A percentile compares a stretch with the other conserved stretches of the same genome.
phyloP scores from a whole-genome alignment of 2,113 vertebrate species.

The Xerus inauris region DNA sequence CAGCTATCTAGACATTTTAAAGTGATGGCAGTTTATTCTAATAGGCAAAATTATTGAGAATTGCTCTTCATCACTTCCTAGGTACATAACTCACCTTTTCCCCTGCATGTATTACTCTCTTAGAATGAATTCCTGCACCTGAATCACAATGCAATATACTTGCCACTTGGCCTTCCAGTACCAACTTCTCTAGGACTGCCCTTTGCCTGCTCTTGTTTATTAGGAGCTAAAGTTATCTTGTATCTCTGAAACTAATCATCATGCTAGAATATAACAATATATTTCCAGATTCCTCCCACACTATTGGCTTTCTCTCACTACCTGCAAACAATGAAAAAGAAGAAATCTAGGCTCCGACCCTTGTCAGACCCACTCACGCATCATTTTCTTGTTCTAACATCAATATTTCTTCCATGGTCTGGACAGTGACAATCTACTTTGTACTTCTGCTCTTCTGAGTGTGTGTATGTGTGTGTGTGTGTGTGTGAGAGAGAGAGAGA shows the following conservation, averaged over 20 bases:
- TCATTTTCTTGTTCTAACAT: not conserved
- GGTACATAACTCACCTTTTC: not conserved
- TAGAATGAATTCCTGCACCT: not conserved
- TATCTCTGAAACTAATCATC: not conserved
- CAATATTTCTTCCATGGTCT: not conserved
- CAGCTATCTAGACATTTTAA: not conserved
- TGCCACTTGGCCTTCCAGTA: not conserved
- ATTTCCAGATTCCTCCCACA: not conserved
- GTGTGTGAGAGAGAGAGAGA: no score
- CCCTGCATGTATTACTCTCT: not conserved
- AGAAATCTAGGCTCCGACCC: not conserved
- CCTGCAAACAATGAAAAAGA: not conserved
- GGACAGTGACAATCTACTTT: not conserved
- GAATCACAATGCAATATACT: not conserved
- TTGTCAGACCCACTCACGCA: not conserved
- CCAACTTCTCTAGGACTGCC: not conserved
- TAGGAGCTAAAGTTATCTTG: not conserved
- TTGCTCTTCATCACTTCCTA: not conserved
- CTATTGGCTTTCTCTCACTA: not conserved
- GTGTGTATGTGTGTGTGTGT: not conserved
- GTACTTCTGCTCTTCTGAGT: not conserved
- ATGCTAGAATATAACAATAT: not conserved
- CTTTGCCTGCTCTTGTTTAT: not conserved
- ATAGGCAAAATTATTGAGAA: not conserved
- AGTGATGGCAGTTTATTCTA: not conserved